Percentiles rank a stretch among this genome's conserved stretches.
These are phyloP conservation scores for Nomada fabriciana DNA, from an alignment of 2,888 invertebrate genomes.

Conservation along the genomic window DNA sequence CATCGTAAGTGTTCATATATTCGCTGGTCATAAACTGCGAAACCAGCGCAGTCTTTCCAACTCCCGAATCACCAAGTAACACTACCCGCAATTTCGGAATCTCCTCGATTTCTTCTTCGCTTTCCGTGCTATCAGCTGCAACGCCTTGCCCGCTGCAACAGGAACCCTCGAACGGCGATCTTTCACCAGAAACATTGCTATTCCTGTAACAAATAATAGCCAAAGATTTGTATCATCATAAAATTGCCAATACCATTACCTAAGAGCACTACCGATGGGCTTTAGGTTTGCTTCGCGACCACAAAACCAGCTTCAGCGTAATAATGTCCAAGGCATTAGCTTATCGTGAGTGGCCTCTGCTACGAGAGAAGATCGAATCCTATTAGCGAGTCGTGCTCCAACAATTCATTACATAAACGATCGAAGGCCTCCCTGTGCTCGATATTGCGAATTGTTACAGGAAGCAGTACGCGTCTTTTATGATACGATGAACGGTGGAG, in stretches of 20 bases:
- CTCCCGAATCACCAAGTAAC: conserved; percentile 93
- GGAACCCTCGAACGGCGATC: conserved; percentile 94
- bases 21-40: conserved; percentile 98
- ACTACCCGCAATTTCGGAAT: conserved; percentile 92
- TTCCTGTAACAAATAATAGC: conserved; percentile 86
- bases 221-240: not conserved
- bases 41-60: conserved; percentile 95
- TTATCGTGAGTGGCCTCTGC: not conserved
- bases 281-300: too few relatives aligned
- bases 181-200: conserved; percentile 88
- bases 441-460: too few relatives aligned
- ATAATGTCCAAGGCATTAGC: not conserved
- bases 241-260: not conserved
- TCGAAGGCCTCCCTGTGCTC: too few relatives aligned
- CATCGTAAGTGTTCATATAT: conserved; percentile 97
- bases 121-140: conserved; percentile 85
- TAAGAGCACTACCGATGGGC: too few relatives aligned
- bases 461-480: too few relatives aligned
- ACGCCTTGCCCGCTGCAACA: conserved; percentile 92
- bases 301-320: too few relatives aligned
- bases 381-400: conserved; percentile 1
- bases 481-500: not conserved
- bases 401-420: not conserved
- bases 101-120: conserved; percentile 91
- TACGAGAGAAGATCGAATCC: not conserved